Base-by-base conservation (phyloP, 2,113 vertebrate genomes). In the Parus major region DNA sequence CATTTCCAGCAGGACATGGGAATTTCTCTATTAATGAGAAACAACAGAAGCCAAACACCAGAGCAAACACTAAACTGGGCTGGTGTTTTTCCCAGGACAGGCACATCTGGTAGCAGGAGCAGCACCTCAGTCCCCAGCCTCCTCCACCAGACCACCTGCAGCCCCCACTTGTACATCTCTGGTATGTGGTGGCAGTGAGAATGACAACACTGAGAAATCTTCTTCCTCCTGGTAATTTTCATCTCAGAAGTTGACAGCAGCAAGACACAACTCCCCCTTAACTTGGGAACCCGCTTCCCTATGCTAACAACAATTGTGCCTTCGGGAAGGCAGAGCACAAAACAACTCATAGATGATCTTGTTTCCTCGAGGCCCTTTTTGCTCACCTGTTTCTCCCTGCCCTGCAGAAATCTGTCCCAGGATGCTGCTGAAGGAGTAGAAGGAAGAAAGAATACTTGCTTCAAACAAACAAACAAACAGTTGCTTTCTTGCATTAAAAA, bases 151-250 rank as follows among this genome's bases (percentile, higher is more conserved):
- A 36, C 11, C 72, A 77, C 68, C 64, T 1, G 4, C 44, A 77
- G 29, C 22, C 25, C 46, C 17, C 1, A 0, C 5, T 1, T 0
- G 27, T 25, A 29, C 52, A 56, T 13, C 20, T 57, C 61, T 21
- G 23, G 18, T 29, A 64, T 3, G 2, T 1, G n/a, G 42, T 27
- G 14, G 41, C 41, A 65, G 36, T 21, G 9, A 56, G 41, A 14
- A 63, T 39, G 29, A 35, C 42, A 36, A 5, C 2, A 80, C 7
- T 3, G 5, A 59, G 22, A 50, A 49, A 64, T 31, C n/a, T 42
- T 75, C 59, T 52, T 50, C 24, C 14, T 76, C 31, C 11, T 7
- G 9, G 2, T 82, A 50, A 64, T 35, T 22, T 41, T 78, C 3
- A 15, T 31, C 66, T 80, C 39, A 46, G 87, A 82, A 46, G 36